These are phyloP conservation scores for Globodera rostochiensis DNA, from an alignment of 1,140 invertebrate genomes.

Conservation along the genomic window DNA sequence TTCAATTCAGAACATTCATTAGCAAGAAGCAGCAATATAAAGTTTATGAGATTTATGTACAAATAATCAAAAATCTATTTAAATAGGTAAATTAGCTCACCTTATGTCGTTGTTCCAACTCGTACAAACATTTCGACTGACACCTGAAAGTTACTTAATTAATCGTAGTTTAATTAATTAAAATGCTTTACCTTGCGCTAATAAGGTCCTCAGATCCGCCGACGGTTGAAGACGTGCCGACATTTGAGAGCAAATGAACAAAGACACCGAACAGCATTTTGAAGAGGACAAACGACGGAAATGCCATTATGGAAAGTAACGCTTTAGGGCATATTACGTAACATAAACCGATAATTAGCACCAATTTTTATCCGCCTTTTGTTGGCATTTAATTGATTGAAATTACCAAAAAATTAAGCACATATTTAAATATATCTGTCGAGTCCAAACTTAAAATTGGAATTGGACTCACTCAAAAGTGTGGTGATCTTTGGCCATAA, in stretches of 20 bases:
- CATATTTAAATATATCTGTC: too few species aligned
- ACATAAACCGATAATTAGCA: not conserved
- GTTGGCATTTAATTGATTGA: too few species aligned
- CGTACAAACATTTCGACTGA: conserved; percentile 50
- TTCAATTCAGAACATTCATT: not conserved
- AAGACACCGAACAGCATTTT: not conserved
- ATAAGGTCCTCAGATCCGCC: conserved; percentile 21
- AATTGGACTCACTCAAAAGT: not conserved
- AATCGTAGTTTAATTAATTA: not conserved
- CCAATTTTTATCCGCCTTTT: too few species aligned
- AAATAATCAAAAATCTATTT: too few species aligned
- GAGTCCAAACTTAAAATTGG: too few species aligned
- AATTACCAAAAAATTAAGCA: too few species aligned
- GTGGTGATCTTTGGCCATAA: not conserved
- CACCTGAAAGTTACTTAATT: conserved; percentile 28
- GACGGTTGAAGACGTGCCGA: not conserved
- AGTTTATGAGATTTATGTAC: not conserved
- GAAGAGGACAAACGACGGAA: not conserved
- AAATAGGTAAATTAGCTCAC: conserved; percentile 24
- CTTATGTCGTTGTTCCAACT: conserved; percentile 42
- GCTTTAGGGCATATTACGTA: not conserved
- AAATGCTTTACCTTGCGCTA: conserved; percentile 6
- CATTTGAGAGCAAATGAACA: not conserved
- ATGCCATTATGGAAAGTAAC: not conserved
- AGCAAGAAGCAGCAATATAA: not conserved